Conservation (phyloP, 2,797 vertebrate genomes). For the Rhincodon typus region DNA sequence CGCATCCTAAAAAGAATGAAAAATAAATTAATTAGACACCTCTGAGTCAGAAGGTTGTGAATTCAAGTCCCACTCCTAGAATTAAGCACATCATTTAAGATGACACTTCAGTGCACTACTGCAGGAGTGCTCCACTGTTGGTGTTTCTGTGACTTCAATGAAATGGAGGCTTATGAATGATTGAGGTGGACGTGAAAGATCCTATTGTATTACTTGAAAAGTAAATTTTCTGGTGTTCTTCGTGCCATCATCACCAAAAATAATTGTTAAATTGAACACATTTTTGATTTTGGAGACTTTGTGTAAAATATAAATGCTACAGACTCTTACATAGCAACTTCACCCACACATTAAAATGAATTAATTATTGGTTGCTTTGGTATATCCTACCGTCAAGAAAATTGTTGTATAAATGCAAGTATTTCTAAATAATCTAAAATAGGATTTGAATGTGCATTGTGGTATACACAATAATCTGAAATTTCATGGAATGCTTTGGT, state of each 20-base stretch:
- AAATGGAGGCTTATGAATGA: not conserved
- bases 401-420: not conserved
- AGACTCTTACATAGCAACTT: not conserved
- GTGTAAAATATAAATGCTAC: not conserved
- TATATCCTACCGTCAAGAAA: too few species aligned
- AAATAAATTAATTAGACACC: not conserved
- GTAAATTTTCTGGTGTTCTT: not conserved
- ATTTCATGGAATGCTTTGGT: not conserved
- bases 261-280: not conserved
- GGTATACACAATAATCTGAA: not conserved
- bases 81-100: not conserved
- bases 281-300: not conserved
- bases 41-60: not conserved
- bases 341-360: not conserved
- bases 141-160: not conserved
- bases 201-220: not conserved
- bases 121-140: not conserved
- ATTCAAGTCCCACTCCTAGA: not conserved
- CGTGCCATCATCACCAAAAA: not conserved
- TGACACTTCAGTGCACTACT: not conserved
- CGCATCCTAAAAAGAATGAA: too few species aligned
- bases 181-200: not conserved
- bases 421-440: not conserved
- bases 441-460: too few species aligned
- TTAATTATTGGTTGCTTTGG: not conserved